phyloP scores from a whole-genome alignment of 2,888 invertebrate genomes.

The Lucinisca nassula region DNA sequence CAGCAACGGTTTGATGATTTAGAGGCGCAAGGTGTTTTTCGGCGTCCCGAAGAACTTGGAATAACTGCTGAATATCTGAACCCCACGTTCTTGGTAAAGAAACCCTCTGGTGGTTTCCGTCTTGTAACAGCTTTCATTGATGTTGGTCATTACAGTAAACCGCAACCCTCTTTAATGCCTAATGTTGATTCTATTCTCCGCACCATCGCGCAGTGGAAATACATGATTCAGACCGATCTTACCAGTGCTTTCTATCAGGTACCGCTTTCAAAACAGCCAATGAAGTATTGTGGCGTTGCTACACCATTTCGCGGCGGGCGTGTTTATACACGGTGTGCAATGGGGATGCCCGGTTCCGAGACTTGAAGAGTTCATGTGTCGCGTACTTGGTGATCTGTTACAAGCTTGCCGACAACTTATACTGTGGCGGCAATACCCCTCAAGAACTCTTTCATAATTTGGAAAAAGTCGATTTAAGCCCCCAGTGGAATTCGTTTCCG shows the following conservation, averaged over 20 bases:
- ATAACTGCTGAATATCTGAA: too few species aligned
- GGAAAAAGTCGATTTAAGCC: too few species aligned
- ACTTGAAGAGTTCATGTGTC: conserved; percentile 70
- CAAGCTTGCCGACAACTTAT: background rate
- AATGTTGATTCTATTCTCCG: conserved; percentile 60
- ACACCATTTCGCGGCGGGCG: conserved; percentile 66
- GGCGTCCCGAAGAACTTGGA: too few species aligned
- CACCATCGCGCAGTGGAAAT: conserved; percentile 68
- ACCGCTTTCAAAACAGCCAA: conserved; percentile 53
- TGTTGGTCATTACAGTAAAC: too few species aligned
- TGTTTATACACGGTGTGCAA: conserved; percentile 67
- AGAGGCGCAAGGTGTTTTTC: too few species aligned
- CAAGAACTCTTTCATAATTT: background rate
- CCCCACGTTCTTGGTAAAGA: too few species aligned
- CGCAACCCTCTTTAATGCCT: conserved; percentile 63
- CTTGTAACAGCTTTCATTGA: too few species aligned
- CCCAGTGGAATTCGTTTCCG: too few species aligned
- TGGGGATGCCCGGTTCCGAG: conserved; percentile 76
- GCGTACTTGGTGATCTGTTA: conserved; percentile 52
- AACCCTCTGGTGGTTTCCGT: too few species aligned
- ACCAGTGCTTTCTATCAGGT: conserved; percentile 74
- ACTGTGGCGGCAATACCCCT: background rate
- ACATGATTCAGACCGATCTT: conserved; percentile 67
- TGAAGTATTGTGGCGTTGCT: conserved; percentile 67
- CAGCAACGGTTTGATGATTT: too few species aligned